phyloP scores from a whole-genome alignment of 2,797 vertebrate species.

The Hippocampus kuda region DNA sequence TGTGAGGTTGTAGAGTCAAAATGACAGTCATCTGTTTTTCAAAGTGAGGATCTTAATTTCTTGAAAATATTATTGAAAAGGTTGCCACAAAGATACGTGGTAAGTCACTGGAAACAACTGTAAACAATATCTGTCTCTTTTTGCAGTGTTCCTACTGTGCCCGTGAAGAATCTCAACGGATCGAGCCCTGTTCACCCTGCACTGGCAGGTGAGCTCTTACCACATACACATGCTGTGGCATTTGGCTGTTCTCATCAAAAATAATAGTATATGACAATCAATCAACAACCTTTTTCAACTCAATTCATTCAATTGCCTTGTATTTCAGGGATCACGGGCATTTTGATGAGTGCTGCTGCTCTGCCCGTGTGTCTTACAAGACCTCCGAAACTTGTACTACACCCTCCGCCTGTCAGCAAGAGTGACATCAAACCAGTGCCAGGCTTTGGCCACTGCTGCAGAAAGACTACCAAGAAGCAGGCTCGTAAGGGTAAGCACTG shows the following conservation, averaged over 20 bases:
- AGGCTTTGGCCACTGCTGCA: conserved; percentile 80
- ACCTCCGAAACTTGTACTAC: conserved; percentile 83
- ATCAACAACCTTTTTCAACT: background rate
- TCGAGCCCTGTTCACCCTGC: conserved; percentile 87
- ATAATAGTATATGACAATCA: background rate
- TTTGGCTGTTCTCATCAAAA: background rate
- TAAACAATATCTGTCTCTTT: conserved; percentile 15
- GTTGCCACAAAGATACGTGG: background rate
- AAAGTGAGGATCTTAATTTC: conserved; percentile 35
- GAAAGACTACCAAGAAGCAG: conserved; percentile 91
- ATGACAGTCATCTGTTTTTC: conserved; percentile 55
- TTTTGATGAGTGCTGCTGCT: conserved; percentile 90
- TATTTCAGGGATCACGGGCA: conserved; percentile 84
- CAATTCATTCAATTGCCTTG: background rate
- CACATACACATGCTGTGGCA: background rate
- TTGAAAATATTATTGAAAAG: background rate
- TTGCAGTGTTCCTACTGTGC: conserved; percentile 84
- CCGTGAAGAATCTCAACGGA: conserved; percentile 90
- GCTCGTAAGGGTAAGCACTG: conserved; percentile 75
- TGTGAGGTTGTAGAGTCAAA: conserved; percentile 5
- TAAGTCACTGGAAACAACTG: background rate
- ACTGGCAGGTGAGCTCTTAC: conserved; percentile 74
- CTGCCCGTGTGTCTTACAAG: conserved; percentile 92
- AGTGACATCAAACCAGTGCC: conserved; percentile 87
- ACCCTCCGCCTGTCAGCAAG: conserved; percentile 87